phyloP scores from a whole-genome alignment of 2,888 invertebrate genomes.

The Stenchaetothrips biformis region DNA sequence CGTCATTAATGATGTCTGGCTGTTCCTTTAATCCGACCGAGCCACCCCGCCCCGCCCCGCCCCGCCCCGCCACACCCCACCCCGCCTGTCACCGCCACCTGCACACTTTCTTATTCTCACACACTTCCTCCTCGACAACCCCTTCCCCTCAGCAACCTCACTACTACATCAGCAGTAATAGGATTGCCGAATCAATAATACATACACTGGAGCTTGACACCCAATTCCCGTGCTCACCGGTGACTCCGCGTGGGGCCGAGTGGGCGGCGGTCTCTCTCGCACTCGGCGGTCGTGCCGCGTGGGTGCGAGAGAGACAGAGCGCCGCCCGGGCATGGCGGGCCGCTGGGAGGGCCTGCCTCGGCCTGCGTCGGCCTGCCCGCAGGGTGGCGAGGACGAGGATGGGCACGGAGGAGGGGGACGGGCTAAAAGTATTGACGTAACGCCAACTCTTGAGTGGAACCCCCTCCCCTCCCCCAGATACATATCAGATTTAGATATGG shows the following conservation, averaged over 20 bases:
- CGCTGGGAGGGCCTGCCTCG: too few relatives aligned
- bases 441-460: too few relatives aligned
- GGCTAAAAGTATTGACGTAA: too few relatives aligned
- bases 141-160: neutral
- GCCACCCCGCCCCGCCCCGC: neutral
- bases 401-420: too few relatives aligned
- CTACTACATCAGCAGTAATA: slow-evolving; percentile 14
- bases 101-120: slow-evolving; percentile 24
- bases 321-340: too few relatives aligned
- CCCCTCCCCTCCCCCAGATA: too few relatives aligned
- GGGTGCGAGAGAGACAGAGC: too few relatives aligned
- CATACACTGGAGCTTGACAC: slow-evolving; percentile 22
- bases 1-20: neutral
- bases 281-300: too few relatives aligned
- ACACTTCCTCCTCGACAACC: neutral
- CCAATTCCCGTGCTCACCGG: slow-evolving; percentile 17
- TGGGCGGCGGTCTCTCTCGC: neutral
- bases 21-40: neutral
- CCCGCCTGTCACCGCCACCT: slow-evolving; percentile 3
- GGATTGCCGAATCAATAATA: slow-evolving; percentile 23
- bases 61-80: neutral
- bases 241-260: neutral
- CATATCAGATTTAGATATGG: too few relatives aligned
- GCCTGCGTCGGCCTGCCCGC: too few relatives aligned
- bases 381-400: too few relatives aligned